Base-by-base conservation (phyloP, 2,113 vertebrate species). In the Myocastor coypus region DNA sequence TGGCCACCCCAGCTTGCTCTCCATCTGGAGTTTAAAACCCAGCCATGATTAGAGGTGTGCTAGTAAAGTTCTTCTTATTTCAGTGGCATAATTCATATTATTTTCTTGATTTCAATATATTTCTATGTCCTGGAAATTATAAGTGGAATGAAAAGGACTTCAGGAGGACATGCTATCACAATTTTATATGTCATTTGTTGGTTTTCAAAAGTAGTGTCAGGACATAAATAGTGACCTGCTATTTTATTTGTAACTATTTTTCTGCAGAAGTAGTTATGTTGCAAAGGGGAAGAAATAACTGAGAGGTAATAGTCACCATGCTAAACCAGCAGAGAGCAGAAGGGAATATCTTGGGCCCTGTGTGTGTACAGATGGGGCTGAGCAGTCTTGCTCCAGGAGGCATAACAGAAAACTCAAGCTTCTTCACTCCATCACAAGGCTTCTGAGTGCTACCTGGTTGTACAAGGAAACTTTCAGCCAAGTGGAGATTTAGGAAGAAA, bases 1-100 rank as follows among this genome's bases (percentile, higher is more conserved):
- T 11, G 92, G 52, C 93, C 55, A 93, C 22, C 11, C 93, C 20
- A 92, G 16, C 13, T 32, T 75, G 1, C 57, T 73, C 88, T 86
- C 93, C 6, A 85, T 89, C 78, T 63, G n/a, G 91, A 50, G 17
- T 30, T 94, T 59, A 91, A 83, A 97, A 96, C 95, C 24, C 92
- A 94, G 91, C 83, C 5, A 85, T 89, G 66, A 50, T 63, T 84
- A 24, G 7, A 81, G 34, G 24, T 32, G 7, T 55, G 14, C 2
- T 59, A 95, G 37, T 75, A 89, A 40, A 94, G 34, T 1, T 40
- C 52, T 59, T 93, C 16, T 89, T 69, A 83, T 90, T 89, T 66
- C n/a, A 46, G 2, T 82, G 57, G 82, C 24, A 90, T 59, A 78
- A 91, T 90, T 78, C 94, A 28, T 87, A 69, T 90, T 14, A 34